phyloP scores from a whole-genome alignment of 2,888 invertebrate genomes.

The Eupeodes luniger region DNA sequence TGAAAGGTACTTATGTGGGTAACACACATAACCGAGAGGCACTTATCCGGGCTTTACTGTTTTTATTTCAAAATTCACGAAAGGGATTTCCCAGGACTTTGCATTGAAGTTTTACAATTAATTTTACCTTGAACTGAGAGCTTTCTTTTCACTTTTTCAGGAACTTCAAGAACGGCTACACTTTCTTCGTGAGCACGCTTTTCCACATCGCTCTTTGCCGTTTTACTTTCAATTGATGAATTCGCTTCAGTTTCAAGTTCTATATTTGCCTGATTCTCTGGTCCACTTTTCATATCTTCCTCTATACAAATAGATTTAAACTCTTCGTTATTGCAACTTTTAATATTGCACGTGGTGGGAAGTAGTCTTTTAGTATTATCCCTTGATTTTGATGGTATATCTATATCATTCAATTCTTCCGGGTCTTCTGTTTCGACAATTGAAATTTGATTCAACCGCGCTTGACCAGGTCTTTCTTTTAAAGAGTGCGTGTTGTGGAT shows the following conservation, averaged over 20 bases:
- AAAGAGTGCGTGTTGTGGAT: slow-evolving; percentile 62
- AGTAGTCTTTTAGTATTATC: slow-evolving; percentile 40
- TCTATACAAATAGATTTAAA: slow-evolving; percentile 60
- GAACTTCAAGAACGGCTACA: slow-evolving; percentile 79
- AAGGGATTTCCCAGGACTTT: no score
- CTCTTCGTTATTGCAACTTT: slow-evolving; percentile 57
- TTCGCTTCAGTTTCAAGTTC: slow-evolving; percentile 75
- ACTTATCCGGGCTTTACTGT: no score
- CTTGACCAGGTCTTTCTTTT: slow-evolving; percentile 24
- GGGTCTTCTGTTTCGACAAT: slow-evolving; percentile 48
- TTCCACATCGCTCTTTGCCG: slow-evolving; percentile 79
- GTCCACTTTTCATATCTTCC: slow-evolving; percentile 33
- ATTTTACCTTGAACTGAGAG: slow-evolving; percentile 83
- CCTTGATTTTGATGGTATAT: slow-evolving; percentile 3
- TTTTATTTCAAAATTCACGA: no score
- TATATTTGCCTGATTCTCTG: slow-evolving; percentile 27
- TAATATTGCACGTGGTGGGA: slow-evolving; percentile 42
- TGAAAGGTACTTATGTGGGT: no score
- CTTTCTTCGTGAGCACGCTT: slow-evolving; percentile 79
- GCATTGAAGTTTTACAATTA: background rate
- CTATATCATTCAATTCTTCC: slow-evolving; percentile 4
- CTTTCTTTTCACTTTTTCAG: slow-evolving; percentile 82
- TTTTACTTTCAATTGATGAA: slow-evolving; percentile 80
- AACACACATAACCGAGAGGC: no score
- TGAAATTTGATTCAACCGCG: slow-evolving; percentile 46